phyloP scores from a whole-genome alignment of 2,888 invertebrate genomes.

The Ametastegia equiseti region DNA sequence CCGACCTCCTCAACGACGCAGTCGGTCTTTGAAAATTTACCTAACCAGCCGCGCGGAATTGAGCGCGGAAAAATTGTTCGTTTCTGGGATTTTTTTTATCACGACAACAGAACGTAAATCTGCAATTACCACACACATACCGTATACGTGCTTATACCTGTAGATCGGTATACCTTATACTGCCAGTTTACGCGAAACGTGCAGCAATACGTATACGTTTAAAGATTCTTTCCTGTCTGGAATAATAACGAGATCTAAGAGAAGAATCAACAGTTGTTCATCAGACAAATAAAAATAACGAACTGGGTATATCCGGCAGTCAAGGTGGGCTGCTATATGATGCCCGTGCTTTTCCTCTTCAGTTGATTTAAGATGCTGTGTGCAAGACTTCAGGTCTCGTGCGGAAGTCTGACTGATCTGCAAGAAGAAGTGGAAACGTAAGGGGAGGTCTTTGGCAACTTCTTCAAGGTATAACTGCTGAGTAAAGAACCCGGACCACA shows the following conservation, averaged over 20 bases:
- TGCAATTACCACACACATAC: too few relatives aligned
- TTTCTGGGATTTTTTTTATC: neutral
- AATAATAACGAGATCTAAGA: conserved; percentile 1
- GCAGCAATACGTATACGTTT: neutral
- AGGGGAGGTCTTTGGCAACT: conserved; percentile 6
- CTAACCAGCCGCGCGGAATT: neutral
- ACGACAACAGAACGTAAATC: neutral
- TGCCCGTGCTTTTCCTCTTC: neutral
- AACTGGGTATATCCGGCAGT: neutral
- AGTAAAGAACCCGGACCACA: neutral
- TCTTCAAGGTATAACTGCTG: conserved; percentile 16
- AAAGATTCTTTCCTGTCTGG: neutral
- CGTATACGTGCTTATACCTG: too few relatives aligned
- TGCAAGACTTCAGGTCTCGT: neutral
- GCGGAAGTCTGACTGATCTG: neutral
- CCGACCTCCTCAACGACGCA: neutral
- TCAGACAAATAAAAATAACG: neutral
- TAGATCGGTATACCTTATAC: neutral
- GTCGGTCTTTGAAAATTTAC: conserved; percentile 7
- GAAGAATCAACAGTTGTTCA: neutral
- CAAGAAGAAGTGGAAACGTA: conserved; percentile 5
- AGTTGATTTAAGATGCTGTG: conserved; percentile 14
- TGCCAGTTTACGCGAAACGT: neutral
- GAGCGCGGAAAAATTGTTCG: neutral
- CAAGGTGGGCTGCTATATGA: neutral